Base-by-base conservation (phyloP, 2,113 vertebrate species). In the Xiphorhynchus elegans region DNA sequence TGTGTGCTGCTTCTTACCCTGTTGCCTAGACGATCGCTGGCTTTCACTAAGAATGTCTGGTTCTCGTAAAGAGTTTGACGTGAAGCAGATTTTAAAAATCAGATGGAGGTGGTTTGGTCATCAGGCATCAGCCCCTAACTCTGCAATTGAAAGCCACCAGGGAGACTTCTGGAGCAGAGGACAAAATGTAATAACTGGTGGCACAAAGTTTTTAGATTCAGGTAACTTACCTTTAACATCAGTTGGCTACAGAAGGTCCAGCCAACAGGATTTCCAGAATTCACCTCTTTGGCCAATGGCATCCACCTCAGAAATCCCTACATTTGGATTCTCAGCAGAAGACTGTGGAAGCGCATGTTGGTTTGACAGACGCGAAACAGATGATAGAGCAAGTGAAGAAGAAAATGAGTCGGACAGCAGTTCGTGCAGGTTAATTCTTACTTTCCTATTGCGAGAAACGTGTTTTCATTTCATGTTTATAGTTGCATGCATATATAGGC, bases 91-190 rank as follows among this genome's bases (percentile, higher is more conserved):
- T 96, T 98, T 99, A 97, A 98, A 99, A 98, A 99, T 99, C 98
- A 98, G 98, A 98, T 99, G 99, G 99, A 98, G 98, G 98, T 99
- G 99, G 99, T 99, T 99, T 97, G 98, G 99, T 97, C 99, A 99
- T 98, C 99, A 99, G 96, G 97, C 98, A 9, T 98, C 98, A 73
- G 97, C 98, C 93, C 97, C 98, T 93, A 96, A 96, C 77, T 95
- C 97, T n/a, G 68, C 97, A 40, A 67, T 50, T 87, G 98, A 98
- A 95, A 98, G 97, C 93, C 98, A 98, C 93, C 98, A 98, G 91
- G 98, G 97, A 98, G 98, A 99, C 93, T 98, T 99, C 97, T 98
- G 98, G 96, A 98, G 97, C 70, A 98, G 98, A 96, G 96, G 93
- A 92, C 97, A 98, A 85, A 98, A 98, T 85, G 97, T 97, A 97